Conservation (phyloP, 2,113 vertebrate species). For the Pterophyllum scalare region DNA sequence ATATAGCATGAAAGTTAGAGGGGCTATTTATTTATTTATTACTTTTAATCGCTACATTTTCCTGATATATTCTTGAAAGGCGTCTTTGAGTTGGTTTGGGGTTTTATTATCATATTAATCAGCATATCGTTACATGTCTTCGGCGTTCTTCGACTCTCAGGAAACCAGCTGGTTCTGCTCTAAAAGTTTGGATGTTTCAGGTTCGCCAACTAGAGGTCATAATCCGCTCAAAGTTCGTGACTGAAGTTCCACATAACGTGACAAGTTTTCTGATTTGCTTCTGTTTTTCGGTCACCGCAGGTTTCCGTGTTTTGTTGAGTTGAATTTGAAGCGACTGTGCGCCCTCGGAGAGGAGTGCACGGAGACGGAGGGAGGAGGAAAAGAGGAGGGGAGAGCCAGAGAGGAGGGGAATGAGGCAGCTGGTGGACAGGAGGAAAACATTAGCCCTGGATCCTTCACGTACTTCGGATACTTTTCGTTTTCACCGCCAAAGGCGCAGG, state of each 20-base stretch:
- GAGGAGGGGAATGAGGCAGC: conserved; percentile 9
- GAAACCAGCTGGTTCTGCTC: not conserved
- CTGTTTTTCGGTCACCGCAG: not conserved
- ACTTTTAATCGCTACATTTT: no score
- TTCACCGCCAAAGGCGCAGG: not conserved
- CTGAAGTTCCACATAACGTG: not conserved
- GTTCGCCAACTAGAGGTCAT: conserved; percentile 18
- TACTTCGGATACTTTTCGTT: not conserved
- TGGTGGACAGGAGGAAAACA: conserved; percentile 35
- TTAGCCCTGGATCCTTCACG: not conserved
- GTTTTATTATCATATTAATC: not conserved
- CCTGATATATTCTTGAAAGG: no score
- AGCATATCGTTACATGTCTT: rapidly evolving
- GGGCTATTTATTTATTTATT: no score
- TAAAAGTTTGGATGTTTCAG: not conserved
- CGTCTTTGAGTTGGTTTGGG: no score
- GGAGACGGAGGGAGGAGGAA: conserved; percentile 16
- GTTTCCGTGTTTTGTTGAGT: conserved; percentile 12
- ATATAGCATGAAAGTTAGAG: no score
- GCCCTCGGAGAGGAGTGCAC: not conserved
- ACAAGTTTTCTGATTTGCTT: not conserved
- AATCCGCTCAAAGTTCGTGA: not conserved
- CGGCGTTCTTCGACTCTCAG: not conserved
- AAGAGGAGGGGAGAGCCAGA: conserved; percentile 28
- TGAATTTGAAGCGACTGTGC: not conserved